A percentile compares a stretch with the other conserved stretches of the same genome.
Conservation (phyloP, 2,113 vertebrate species). For the Lophura nycthemera region DNA sequence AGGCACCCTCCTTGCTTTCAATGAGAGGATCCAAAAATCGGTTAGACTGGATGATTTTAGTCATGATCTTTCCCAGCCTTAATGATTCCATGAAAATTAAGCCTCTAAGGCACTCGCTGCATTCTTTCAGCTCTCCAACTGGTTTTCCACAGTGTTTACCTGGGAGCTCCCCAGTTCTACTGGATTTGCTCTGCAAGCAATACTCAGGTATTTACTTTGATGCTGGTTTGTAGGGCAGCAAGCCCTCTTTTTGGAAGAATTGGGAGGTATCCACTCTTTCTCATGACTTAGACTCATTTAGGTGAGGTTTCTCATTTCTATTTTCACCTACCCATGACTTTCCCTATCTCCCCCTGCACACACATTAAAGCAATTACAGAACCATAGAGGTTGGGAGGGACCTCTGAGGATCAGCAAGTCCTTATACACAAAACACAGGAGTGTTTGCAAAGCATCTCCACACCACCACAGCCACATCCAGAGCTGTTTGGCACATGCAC, state of each 20-base stretch:
- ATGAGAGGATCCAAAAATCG: background rate
- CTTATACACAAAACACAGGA: background rate
- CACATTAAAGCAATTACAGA: background rate
- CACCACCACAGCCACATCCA: background rate
- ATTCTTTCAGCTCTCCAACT: background rate
- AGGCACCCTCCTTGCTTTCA: background rate
- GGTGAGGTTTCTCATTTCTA: background rate
- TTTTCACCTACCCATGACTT: background rate
- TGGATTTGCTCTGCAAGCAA: background rate
- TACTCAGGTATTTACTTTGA: background rate
- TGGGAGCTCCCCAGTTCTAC: background rate
- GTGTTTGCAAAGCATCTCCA: background rate
- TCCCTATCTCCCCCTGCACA: background rate
- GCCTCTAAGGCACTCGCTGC: rapidly evolving
- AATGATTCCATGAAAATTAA: background rate
- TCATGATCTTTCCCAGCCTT: too few species aligned
- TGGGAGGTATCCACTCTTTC: too few species aligned
- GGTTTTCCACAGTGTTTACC: background rate
- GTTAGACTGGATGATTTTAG: too few species aligned
- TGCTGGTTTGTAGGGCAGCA: background rate
- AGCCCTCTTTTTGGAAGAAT: background rate
- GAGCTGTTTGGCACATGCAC: background rate
- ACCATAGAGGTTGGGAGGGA: too few species aligned
- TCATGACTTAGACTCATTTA: background rate
- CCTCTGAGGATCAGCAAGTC: too few species aligned